These are phyloP conservation scores for Lasioglossum marginatum DNA, from an alignment of 2,888 invertebrate genomes.

Conservation along the genomic window DNA sequence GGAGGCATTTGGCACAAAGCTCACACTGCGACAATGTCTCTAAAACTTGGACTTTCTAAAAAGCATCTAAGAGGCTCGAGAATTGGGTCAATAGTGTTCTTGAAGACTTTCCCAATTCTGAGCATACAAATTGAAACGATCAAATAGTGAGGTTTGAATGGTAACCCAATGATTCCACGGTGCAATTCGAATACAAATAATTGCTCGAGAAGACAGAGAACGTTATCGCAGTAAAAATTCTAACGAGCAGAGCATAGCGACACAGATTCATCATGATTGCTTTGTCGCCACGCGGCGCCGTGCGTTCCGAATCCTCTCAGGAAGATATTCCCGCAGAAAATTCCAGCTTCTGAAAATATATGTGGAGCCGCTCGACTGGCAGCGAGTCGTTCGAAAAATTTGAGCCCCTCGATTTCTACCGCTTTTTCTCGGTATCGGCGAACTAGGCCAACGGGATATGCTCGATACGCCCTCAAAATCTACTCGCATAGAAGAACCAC, in stretches of 20 bases:
- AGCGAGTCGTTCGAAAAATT: slow-evolving; percentile 14
- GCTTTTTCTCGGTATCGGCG: slow-evolving; percentile 28
- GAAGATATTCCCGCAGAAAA: not conserved
- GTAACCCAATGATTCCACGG: not conserved
- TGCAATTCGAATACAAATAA: not conserved
- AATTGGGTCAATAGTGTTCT: not conserved
- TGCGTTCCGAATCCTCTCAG: not conserved
- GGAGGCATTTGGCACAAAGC: no score
- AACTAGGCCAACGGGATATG: slow-evolving; percentile 49
- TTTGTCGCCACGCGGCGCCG: not conserved
- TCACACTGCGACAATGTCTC: not conserved
- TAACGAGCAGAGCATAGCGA: not conserved
- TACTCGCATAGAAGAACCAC: slow-evolving; percentile 12
- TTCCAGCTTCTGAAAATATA: slow-evolving; percentile 14
- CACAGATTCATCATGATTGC: not conserved
- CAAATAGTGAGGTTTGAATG: not conserved
- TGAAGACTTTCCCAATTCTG: not conserved
- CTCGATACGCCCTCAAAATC: slow-evolving; percentile 61
- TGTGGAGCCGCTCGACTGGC: not conserved
- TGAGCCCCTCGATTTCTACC: not conserved
- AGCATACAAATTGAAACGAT: not conserved
- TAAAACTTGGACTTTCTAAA: not conserved
- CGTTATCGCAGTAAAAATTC: not conserved
- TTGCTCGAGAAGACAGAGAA: not conserved
- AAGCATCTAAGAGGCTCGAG: not conserved